Base-by-base conservation (phyloP, 1,140 invertebrate species). In the Drosophila teissieri region DNA sequence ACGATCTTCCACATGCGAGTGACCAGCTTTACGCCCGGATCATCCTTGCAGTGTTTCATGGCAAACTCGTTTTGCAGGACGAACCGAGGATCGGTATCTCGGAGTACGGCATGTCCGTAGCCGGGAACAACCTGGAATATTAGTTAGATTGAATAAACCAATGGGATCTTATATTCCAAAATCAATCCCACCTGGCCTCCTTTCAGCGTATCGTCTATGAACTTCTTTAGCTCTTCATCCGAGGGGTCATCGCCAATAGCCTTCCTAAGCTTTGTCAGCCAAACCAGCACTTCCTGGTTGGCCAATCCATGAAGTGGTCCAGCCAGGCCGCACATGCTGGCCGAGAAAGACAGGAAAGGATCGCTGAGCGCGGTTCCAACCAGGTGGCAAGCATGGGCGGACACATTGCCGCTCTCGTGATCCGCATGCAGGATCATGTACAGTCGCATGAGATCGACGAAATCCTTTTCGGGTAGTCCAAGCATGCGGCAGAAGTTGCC, bases 351-450 rank as follows among this genome's bases (percentile, higher is more conserved):
- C 0, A 99, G 93, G 92, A 98, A 99, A 1, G 98, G 97, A 92
- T 99, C 98, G 62, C 97, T 97, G 10, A 99, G 93, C 0, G 98
- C 98, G 12, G 97, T 98, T 6, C 97, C 98, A 2, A 99, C 98
- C 80, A 99, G 94, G 92, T 99, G 98, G 12, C 95, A 96, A 1
- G 98, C 96, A 92, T 99, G 98, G 6, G 98, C 98, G 27, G 96
- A 96, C 1, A 99, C 98, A 91, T 99, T 99, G 67, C 98, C 98
- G 73, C 98, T 97, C 92, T 98, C 97, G 93, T 98, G 97, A 92
- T 98, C 97, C 93, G 96, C 97, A 94, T 99, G 98, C 78, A 99
- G 98, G 15, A 97, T 98, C 36, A 99, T 94, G 91, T 99, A 99
- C 3, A 99, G 94, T 52, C 98, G 94, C 95, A 99, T 96, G 12